phyloP scores from a whole-genome alignment of 2,888 invertebrate species.

The Stomorhina lunata region DNA sequence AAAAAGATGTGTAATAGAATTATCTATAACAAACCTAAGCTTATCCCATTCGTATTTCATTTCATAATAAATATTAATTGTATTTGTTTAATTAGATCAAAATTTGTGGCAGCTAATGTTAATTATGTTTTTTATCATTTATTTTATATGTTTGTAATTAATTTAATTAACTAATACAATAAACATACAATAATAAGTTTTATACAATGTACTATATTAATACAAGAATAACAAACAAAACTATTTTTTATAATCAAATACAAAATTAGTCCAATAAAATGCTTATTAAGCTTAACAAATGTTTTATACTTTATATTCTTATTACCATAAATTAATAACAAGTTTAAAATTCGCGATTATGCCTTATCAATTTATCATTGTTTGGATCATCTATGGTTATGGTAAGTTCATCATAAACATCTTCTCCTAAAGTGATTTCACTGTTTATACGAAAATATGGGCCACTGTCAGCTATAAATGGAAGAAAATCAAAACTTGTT shows the following conservation, averaged over 20 bases:
- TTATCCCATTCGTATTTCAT: not conserved
- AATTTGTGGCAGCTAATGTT: constrained; percentile 6
- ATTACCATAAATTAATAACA: not conserved
- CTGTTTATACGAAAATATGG: constrained; percentile 77
- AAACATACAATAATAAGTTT: constrained; percentile 27
- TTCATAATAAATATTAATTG: not conserved
- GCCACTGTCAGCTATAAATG: constrained; percentile 73
- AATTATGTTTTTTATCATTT: not conserved
- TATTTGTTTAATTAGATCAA: not conserved
- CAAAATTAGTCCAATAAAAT: constrained; percentile 48
- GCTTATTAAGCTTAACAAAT: constrained; percentile 27
- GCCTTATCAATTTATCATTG: constrained; percentile 70
- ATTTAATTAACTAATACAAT: constrained; percentile 24
- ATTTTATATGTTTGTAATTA: not conserved
- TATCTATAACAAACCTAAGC: not conserved
- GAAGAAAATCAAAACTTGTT: too few species aligned
- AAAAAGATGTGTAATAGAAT: too few species aligned
- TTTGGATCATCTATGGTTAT: constrained; percentile 74
- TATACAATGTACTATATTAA: constrained; percentile 29
- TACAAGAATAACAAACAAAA: constrained; percentile 20
- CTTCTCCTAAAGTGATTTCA: constrained; percentile 65
- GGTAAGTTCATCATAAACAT: constrained; percentile 74
- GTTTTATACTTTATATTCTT: not conserved
- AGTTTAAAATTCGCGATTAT: constrained; percentile 69
- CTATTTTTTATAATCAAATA: constrained; percentile 57